Base-by-base conservation (phyloP, 2,113 vertebrate genomes). In the Grus americana region DNA sequence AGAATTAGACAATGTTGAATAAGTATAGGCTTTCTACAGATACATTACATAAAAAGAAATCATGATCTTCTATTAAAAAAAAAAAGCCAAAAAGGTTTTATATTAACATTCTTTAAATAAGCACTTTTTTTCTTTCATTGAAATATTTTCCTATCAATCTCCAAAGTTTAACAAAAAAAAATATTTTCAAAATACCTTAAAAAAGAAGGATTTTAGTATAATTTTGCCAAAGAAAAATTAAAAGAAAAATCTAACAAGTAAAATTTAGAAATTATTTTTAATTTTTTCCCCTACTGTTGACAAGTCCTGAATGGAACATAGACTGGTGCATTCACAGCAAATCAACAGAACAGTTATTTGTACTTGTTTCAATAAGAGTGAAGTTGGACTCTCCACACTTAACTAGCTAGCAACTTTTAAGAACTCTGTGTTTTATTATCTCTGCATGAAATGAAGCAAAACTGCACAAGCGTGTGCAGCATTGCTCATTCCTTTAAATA, bases 51-150 rank as follows among this genome's bases (percentile, higher is more conserved):
- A 73, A 44, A 76, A 61, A 59, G 5, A 62, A 67, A 49, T 23
- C 1, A 50, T 0, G 0, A 54, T 2, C 9, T 59, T 23, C 18
- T 58, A 27, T 27, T 30, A 62, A 62, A 70, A 42, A 42, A 42
- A 44, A 42, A 30, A 9, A 42, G 20, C 21, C 10, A 55, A 29
- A 63, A 20, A 55, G 2, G 3, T 2, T 81, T 3, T 27, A 1
- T 58, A 34, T 34, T 52, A 7, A 29, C 12, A 40, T 74, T 85
- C 15, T 76, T 57, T 57, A 18, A 57, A 70, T 10, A 74, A 86
- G 24, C 2, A 15, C 5, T 65, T 79, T 86, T 86, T 82, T 84
- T 50, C 11, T 38, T 59, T 18, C 24, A 4, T 20, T 88, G 18
- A 66, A 88, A 71, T 59, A 58, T 24, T 70, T 70, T 78, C 50